Base-by-base conservation (phyloP, 1,140 invertebrate species). In the Delia radicum region DNA sequence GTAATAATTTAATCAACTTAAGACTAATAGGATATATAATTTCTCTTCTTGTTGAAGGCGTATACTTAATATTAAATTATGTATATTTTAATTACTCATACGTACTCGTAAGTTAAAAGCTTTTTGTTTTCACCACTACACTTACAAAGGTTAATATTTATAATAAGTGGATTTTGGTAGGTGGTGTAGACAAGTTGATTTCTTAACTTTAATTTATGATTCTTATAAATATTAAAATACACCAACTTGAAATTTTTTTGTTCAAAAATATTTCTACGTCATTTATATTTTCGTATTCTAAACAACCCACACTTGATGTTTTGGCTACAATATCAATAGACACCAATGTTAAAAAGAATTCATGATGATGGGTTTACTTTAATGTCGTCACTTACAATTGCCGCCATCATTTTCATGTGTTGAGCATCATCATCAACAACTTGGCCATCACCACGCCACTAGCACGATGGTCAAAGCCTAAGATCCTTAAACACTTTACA, bases 111-210 rank as follows among this genome's bases (percentile, higher is more conserved):
- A n/a, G n/a, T n/a, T n/a, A n/a, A n/a, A n/a, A n/a, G n/a, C n/a
- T n/a, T n/a, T n/a, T n/a, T n/a, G n/a, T n/a, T n/a, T n/a, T n/a
- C n/a, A n/a, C n/a, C n/a, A n/a, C n/a, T n/a, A n/a, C n/a, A n/a
- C n/a, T n/a, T n/a, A n/a, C n/a, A n/a, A n/a, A n/a, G n/a, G n/a
- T n/a, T n/a, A n/a, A n/a, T 33, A 33, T 33, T 21, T 55, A 55
- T 55, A 21, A 55, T 55, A 21, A 55, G 48, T 31, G 29, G 65
- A 33, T 69, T 33, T 31, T 69, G 29, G 65, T 69, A 69, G 65
- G 65, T 33, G 65, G 65, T 69, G 65, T 33, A 69, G 65, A 69
- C 65, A 69, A 69, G 65, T 69, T 69, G 65, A 69, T 69, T 69
- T 69, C 18, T 21, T 21, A 69, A 69, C 27, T 33, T 69, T 69